Percentiles rank a stretch among this genome's conserved stretches.
These are phyloP conservation scores for Rhyzopertha dominica DNA, from an alignment of 1,140 invertebrate species.

Conservation along the genomic window DNA sequence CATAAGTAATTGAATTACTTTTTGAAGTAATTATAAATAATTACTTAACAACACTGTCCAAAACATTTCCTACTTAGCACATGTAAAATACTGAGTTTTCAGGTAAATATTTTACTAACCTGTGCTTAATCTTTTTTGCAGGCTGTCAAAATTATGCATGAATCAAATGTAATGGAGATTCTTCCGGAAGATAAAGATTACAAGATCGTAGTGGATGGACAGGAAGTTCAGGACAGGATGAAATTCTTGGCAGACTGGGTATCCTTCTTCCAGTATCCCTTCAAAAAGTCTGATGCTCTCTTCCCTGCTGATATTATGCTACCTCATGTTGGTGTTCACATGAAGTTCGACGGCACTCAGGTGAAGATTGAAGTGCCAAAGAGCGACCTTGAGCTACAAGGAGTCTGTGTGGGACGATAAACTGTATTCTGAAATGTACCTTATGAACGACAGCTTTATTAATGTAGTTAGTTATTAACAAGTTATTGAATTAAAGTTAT, in stretches of 20 bases:
- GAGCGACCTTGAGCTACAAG: conserved; percentile 6
- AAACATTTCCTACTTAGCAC: too few relatives aligned
- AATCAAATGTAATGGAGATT: conserved; percentile 18
- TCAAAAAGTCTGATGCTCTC: neutral
- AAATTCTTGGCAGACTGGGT: conserved; percentile 18
- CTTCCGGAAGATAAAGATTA: conserved; percentile 17
- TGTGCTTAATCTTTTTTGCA: conserved; percentile 12
- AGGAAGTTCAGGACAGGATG: conserved; percentile 1
- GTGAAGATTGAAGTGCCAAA: conserved; percentile 17
- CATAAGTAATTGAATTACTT: neutral
- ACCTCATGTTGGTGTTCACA: conserved; percentile 16
- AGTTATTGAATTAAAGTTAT: too few relatives aligned
- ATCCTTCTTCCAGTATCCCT: conserved; percentile 8
- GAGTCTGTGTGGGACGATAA: too few relatives aligned
- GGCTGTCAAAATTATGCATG: conserved; percentile 22
- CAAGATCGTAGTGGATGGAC: conserved; percentile 21
- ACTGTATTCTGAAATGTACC: too few relatives aligned
- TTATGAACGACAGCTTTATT: too few relatives aligned
- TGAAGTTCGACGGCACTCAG: conserved; percentile 17
- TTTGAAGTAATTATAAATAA: neutral
- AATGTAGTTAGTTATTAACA: too few relatives aligned
- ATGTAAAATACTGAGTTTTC: too few relatives aligned
- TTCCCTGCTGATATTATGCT: conserved; percentile 10
- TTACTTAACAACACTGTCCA: too few relatives aligned
- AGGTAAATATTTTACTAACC: neutral